These are phyloP conservation scores for Agriopis leucophaearia DNA, from an alignment of 2,888 invertebrate genomes.

Conservation along the genomic window DNA sequence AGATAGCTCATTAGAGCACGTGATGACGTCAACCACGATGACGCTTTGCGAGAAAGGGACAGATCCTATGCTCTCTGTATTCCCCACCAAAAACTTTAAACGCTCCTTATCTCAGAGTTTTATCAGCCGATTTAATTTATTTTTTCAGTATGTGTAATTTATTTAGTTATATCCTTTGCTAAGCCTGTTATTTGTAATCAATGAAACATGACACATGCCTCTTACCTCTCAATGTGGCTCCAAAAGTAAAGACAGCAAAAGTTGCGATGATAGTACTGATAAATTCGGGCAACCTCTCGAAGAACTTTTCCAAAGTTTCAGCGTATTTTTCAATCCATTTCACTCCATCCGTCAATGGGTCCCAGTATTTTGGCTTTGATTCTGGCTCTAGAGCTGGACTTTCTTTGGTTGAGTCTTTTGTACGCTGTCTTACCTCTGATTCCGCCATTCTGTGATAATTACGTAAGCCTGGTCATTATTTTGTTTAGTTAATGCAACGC, in stretches of 20 bases:
- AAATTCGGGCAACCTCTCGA: conserved; percentile 84
- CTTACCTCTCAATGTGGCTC: conserved; percentile 88
- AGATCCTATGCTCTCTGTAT: no score
- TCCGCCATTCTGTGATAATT: conserved; percentile 42
- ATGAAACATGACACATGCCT: no score
- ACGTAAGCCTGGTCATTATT: conserved; percentile 1
- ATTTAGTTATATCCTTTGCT: no score
- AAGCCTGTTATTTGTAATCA: no score
- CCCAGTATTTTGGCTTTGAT: conserved; percentile 66
- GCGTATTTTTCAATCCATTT: conserved; percentile 88
- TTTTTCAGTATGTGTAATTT: no score
- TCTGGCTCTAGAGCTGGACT: conserved; percentile 26
- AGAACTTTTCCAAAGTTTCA: conserved; percentile 82
- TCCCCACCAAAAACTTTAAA: no score
- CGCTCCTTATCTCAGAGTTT: no score
- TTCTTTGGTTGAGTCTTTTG: conserved; percentile 36
- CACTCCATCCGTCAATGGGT: conserved; percentile 85
- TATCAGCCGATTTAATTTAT: no score
- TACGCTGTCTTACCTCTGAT: conserved; percentile 53
- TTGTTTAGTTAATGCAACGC: no score
- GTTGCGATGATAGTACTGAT: conserved; percentile 85
- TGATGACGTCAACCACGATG: no score
- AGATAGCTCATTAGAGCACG: no score
- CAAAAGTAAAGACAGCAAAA: conserved; percentile 87
- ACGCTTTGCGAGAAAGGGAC: no score